These are phyloP conservation scores for Montipora capricornis DNA, from an alignment of 64 coral and sea anemone species.

Conservation along the genomic window DNA sequence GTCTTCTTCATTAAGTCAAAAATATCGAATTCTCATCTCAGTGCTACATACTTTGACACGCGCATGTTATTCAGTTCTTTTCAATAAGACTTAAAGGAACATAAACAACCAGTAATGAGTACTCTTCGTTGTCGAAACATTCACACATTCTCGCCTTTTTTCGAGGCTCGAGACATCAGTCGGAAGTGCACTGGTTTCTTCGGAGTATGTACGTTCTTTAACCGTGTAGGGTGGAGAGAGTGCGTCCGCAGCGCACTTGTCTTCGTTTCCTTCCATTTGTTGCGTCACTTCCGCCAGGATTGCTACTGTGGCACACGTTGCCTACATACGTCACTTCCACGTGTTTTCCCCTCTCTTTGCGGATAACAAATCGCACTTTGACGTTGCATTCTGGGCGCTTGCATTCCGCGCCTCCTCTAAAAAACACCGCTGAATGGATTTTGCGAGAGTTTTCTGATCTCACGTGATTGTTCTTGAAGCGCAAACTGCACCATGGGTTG, in stretches of 20 bases:
- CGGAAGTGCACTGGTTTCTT: too few species aligned
- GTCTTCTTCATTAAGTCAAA: too few species aligned
- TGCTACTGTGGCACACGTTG: slow-evolving; percentile 20
- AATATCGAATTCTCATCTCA: too few species aligned
- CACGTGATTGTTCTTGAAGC: slow-evolving; percentile 60
- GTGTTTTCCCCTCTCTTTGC: slow-evolving; percentile 36
- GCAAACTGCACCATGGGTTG: slow-evolving; percentile 60
- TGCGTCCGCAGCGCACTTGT: neutral
- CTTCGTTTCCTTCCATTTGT: neutral
- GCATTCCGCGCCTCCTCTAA: slow-evolving; percentile 50
- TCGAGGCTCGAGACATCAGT: too few species aligned
- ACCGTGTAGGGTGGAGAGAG: neutral
- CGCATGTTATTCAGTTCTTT: too few species aligned
- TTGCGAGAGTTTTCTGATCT: slow-evolving; percentile 41
- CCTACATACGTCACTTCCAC: slow-evolving; percentile 36
- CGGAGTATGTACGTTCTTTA: neutral
- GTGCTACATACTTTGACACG: too few species aligned
- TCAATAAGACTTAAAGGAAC: too few species aligned
- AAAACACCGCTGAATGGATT: slow-evolving; percentile 56
- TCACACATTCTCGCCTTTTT: too few species aligned
- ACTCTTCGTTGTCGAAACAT: too few species aligned
- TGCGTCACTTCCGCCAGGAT: slow-evolving; percentile 7
- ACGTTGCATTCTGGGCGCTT: slow-evolving; percentile 50
- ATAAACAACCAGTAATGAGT: too few species aligned
- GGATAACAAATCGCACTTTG: slow-evolving; percentile 41